Evolutionary conservation across 1,140 invertebrate species (phyloP).

Genomic region (Muscidifurax raptorellus): DNA sequence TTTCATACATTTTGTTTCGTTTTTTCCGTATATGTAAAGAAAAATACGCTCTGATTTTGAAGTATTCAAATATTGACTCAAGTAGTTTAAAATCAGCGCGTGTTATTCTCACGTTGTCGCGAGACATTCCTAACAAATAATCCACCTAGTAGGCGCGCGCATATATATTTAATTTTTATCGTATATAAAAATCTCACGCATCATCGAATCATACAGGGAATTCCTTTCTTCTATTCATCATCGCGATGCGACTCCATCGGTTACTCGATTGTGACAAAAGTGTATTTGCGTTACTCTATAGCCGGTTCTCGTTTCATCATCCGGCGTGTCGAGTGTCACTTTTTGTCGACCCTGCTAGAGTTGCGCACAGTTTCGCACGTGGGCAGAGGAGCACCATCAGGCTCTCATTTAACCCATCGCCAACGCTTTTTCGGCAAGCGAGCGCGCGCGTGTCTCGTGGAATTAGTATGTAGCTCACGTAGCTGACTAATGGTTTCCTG

Average conservation of each 20-base stretch:
- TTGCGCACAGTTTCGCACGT: too few species aligned
- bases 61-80: too few species aligned
- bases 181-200: neutral
- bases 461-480: neutral
- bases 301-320: neutral
- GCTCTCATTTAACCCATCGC: too few species aligned
- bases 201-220: neutral
- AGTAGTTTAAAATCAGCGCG: too few species aligned
- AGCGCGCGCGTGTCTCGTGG: neutral
- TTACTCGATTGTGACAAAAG: neutral
- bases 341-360: neutral
- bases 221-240: neutral
- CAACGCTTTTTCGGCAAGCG: neutral
- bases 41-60: too few species aligned
- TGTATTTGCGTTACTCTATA: neutral
- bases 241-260: neutral
- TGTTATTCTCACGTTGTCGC: too few species aligned
- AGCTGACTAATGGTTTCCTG: conserved; percentile 22
- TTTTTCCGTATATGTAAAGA: too few species aligned
- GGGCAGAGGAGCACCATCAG: too few species aligned
- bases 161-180: too few species aligned
- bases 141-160: too few species aligned
- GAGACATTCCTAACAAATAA: too few species aligned
- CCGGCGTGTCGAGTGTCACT: neutral
- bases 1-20: too few species aligned